Base-by-base conservation (phyloP, 1,140 invertebrate genomes). In the Caerostris extrusa region DNA sequence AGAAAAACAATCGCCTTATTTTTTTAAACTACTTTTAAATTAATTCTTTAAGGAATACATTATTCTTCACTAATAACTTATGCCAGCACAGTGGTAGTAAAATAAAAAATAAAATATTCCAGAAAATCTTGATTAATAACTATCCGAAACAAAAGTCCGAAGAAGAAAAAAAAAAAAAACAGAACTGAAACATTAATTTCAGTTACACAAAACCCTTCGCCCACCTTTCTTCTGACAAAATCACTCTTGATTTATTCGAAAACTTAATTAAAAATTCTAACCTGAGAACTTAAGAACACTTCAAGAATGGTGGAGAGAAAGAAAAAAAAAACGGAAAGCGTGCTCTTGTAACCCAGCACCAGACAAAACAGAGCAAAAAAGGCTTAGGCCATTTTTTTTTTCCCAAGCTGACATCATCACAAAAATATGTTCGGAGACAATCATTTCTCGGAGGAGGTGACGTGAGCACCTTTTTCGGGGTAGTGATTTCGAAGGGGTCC, bases 241-340 rank as follows among this genome's bases (percentile, higher is more conserved):
- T 67, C n/a, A 67, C 61, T n/a, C 61, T 5, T 67, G 61, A 67
- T 67, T 67, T 67, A 67, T 67, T 17, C 17, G 3, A 8, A 67
- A 67, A 67, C 61, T 67, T 67, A 67, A 67, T 67, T 67, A 67
- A 67, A 67, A 67, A 67, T n/a, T 67, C 61, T 67, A 67, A 67
- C 61, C 61, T 67, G 61, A 67, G 61, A 67, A 67, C 12, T 67
- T 67, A 17, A 67, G 61, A 67, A 67, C 61, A 67, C 61, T 34
- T 34, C 34, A 34, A 34, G 34, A 34, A 34, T 34, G 2, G 34
- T n/a, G n/a, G n/a, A n/a, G 2, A 34, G 34, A 34, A 34, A 34
- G 34, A 34, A 67, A 6, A 67, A 67, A 64, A 17, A 67, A 67
- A 64, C 14, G 17, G 12, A n/a, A 17, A 67, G n/a, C n/a, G 14